These are phyloP conservation scores for Corythaeola cristata DNA, from an alignment of 2,113 vertebrate species.

Conservation along the genomic window DNA sequence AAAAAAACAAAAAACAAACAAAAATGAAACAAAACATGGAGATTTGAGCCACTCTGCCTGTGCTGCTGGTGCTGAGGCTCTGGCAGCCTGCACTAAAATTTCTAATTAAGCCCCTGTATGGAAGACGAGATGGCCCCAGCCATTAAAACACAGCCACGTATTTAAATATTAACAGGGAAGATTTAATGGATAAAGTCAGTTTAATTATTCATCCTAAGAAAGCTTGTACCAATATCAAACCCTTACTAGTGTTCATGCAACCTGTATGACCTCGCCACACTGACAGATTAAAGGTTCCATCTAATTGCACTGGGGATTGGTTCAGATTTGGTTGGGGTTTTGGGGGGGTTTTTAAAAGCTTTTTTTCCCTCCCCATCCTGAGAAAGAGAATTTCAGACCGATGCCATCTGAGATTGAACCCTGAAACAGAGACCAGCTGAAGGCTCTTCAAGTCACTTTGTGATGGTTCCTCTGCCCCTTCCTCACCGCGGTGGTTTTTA, in stretches of 20 bases:
- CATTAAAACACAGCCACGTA: not conserved
- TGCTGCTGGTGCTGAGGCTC: not conserved
- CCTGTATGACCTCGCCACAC: not conserved
- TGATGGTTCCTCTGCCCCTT: not conserved
- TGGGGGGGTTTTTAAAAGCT: not conserved
- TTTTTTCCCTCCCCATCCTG: not conserved
- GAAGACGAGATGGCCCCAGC: not conserved
- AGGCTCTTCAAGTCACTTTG: not conserved
- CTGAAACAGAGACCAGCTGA: not conserved
- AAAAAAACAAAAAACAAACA: too few relatives aligned
- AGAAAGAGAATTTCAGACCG: not conserved
- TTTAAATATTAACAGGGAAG: not conserved
- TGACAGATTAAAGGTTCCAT: not conserved
- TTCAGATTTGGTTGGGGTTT: not conserved
- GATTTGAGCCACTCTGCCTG: too few relatives aligned
- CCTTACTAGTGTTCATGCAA: conserved; percentile 1
- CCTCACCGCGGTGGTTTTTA: not conserved
- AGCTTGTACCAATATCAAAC: conserved; percentile 38
- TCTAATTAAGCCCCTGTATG: not conserved
- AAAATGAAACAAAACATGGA: too few relatives aligned
- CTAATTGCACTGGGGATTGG: not conserved
- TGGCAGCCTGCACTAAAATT: not conserved
- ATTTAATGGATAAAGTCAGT: conserved; percentile 34
- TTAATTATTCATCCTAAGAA: conserved; percentile 47
- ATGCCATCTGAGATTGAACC: not conserved